Evolutionary conservation across 2,113 vertebrate species (phyloP).

Genomic region (Mesembrinibis cayennensis): DNA sequence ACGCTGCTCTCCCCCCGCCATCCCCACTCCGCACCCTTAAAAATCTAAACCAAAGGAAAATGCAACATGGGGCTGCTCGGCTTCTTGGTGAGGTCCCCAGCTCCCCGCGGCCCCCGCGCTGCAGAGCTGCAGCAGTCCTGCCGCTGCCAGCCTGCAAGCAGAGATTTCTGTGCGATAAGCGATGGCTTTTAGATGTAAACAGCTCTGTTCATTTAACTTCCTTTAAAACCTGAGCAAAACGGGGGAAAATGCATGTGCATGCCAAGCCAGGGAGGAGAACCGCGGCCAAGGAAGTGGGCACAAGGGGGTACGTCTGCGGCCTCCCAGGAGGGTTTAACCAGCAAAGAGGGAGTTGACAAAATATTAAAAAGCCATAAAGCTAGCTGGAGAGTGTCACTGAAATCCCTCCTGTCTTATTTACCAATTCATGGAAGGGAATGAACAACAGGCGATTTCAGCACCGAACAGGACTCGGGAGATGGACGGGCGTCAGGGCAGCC

Average conservation of each 20-base stretch:
- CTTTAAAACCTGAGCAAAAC: not conserved
- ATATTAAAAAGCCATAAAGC: not conserved
- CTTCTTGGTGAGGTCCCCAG: not conserved
- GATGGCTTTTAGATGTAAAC: not conserved
- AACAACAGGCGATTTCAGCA: accelerated
- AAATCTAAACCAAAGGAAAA: not conserved
- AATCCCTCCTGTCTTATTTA: not conserved
- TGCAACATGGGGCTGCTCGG: not conserved
- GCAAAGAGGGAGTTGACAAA: not conserved
- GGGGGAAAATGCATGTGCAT: not conserved
- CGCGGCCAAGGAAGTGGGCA: not conserved
- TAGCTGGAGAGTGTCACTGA: not conserved
- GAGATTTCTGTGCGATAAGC: not conserved
- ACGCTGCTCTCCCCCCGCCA: accelerated
- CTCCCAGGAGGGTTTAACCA: not conserved
- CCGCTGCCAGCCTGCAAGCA: not conserved
- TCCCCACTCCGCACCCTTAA: not conserved
- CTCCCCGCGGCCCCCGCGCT: not conserved
- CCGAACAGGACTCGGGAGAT: not conserved
- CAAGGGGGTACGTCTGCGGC: accelerated
- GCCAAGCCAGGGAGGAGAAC: not conserved
- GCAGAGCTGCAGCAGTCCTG: not conserved
- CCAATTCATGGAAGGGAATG: not conserved
- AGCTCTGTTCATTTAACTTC: not conserved
- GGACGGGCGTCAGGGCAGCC: not conserved